Evolutionary conservation across 2,888 invertebrate species (phyloP), one percentile per base, ranked within the genome.

Genomic region (Tipula helvola): DNA sequence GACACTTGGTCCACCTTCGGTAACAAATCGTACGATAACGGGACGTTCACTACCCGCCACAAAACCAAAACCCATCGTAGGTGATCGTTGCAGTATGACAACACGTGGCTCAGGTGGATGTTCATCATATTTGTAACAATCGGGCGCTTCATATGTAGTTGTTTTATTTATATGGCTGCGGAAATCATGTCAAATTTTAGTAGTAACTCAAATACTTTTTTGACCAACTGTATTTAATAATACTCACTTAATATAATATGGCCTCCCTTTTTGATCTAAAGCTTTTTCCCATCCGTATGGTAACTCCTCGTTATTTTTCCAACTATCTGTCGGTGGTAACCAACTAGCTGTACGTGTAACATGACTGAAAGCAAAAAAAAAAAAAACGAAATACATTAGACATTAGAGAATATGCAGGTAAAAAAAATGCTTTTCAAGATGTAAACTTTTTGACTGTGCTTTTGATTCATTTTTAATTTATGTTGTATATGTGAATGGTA

Each of bases 21-120:
- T 96, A 16, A 96, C 96, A 90, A 96, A 96, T 88, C 98, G 94
- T 36, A 98, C 97, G 87, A 98, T 95, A 86, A 98, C 98, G 0
- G 98, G 98, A 89, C 95, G 95, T 91, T 98, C 97, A 52, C 97
- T 97, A 13, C 98, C 98, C 0, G 98, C 98, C n/a, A 98, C 98
- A 91, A 98, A 98, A 1, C 98, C 98, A 90, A 98, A 98, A 0
- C 98, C 98, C 88, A 97, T 93, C 87, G 96, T 95, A 0, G 95
- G 93, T 89, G 96, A 95, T 83, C 97, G 92, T 88, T 94, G 93
- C 88, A 98, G 93, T 88, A 94, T 93, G 87, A 97, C 95, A 86
- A 95, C 93, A 12, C 97, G 92, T 0, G 97, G 97, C 87, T 95
- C 95, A 0, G 97, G 97, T 0, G 95, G 95, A 87, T 95, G 94